These are phyloP conservation scores for Anadara kagoshimensis DNA, from an alignment of 1,140 invertebrate genomes.

Conservation along the genomic window DNA sequence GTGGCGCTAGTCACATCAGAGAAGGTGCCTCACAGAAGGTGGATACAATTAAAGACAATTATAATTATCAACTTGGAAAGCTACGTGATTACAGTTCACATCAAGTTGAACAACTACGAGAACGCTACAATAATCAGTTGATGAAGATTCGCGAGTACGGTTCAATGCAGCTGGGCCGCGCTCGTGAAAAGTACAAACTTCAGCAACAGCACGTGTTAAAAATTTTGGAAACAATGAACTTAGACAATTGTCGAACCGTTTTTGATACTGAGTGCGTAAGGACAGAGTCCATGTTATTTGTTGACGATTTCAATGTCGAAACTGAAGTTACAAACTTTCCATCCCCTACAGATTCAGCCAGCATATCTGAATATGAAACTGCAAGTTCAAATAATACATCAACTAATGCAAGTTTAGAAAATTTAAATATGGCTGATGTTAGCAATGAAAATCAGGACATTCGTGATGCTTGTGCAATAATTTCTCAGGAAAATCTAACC, in stretches of 20 bases:
- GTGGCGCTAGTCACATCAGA: slow-evolving; percentile 78
- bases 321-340: slow-evolving; percentile 55
- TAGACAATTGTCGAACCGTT: slow-evolving; percentile 91
- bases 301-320: slow-evolving; percentile 26
- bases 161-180: slow-evolving; percentile 88
- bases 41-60: slow-evolving; percentile 94
- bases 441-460: no score
- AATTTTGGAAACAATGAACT: slow-evolving; percentile 94
- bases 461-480: no score
- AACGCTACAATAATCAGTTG: slow-evolving; percentile 95
- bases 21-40: slow-evolving; percentile 95
- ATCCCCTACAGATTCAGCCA: slow-evolving; percentile 1
- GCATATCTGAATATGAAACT: slow-evolving; percentile 12
- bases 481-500: no score
- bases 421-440: no score
- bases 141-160: slow-evolving; percentile 96
- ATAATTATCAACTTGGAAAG: slow-evolving; percentile 81
- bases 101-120: slow-evolving; percentile 93
- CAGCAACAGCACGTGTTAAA: slow-evolving; percentile 94
- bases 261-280: slow-evolving; percentile 81
- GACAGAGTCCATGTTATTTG: slow-evolving; percentile 81
- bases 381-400: slow-evolving; percentile 11
- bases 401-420: background rate
- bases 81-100: slow-evolving; percentile 73
- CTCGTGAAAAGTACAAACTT: slow-evolving; percentile 95